phyloP scores from a whole-genome alignment of 2,888 invertebrate genomes.

The Trichogramma evanescens region DNA sequence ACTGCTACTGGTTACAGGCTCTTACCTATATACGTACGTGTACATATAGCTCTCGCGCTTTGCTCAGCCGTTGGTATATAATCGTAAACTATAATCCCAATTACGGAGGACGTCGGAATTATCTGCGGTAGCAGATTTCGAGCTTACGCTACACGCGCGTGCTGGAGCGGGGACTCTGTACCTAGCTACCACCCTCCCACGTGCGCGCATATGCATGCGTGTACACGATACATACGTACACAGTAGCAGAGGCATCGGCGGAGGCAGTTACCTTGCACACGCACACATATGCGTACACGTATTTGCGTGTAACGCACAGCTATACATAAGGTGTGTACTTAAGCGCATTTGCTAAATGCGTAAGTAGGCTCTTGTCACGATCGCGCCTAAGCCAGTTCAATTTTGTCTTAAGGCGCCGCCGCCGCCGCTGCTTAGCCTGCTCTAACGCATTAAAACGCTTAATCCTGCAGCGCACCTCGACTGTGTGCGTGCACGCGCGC shows the following conservation, averaged over 20 bases:
- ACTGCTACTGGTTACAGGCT: neutral
- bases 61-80: neutral
- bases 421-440: too few relatives aligned
- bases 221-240: too few relatives aligned
- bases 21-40: neutral
- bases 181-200: neutral
- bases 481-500: too few relatives aligned
- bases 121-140: slow-evolving; percentile 21
- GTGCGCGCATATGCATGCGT: slow-evolving; percentile 5
- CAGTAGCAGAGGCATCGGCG: slow-evolving; percentile 21
- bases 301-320: slow-evolving; percentile 4
- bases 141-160: neutral
- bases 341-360: too few relatives aligned
- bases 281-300: neutral
- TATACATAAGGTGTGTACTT: too few relatives aligned
- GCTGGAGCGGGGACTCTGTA: neutral
- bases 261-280: neutral
- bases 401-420: too few relatives aligned
- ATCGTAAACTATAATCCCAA: slow-evolving; percentile 26
- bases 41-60: neutral
- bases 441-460: too few relatives aligned
- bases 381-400: too few relatives aligned
- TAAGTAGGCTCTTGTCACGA: too few relatives aligned
- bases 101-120: slow-evolving; percentile 20
- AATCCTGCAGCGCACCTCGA: too few relatives aligned